Evolutionary conservation across 1,140 invertebrate genomes (phyloP).

Genomic region (Bombus haemorrhoidalis): DNA sequence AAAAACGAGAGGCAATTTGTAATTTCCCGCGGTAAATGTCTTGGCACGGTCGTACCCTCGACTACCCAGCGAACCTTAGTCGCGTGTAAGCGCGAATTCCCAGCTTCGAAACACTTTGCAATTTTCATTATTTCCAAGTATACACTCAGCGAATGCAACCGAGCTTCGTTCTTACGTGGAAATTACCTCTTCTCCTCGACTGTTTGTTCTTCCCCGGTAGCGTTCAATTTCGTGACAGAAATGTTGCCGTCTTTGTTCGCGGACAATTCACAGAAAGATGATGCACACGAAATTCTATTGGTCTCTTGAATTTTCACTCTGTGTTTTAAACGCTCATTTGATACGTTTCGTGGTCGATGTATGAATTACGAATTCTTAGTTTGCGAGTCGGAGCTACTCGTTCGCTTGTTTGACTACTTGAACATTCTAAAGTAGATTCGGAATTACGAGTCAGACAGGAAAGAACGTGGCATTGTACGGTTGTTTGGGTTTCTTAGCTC

Average conservation of each 20-base stretch:
- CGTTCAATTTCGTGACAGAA: slow-evolving; percentile 17
- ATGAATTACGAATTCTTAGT: too few relatives aligned
- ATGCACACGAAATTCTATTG: background rate
- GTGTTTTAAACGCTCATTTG: background rate
- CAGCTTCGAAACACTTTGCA: background rate
- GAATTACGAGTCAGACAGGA: too few relatives aligned
- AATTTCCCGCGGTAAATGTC: background rate
- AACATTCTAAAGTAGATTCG: too few relatives aligned
- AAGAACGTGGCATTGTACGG: too few relatives aligned
- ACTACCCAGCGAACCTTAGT: background rate
- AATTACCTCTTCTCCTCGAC: background rate
- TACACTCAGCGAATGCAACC: background rate
- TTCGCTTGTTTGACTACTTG: too few relatives aligned
- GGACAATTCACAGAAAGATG: background rate
- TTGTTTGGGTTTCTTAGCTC: too few relatives aligned
- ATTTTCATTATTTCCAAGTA: slow-evolving; percentile 44
- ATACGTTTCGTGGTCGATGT: too few relatives aligned
- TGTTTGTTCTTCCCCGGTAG: background rate
- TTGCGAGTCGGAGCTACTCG: too few relatives aligned
- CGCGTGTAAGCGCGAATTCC: slow-evolving; percentile 20
- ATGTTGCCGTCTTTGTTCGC: background rate
- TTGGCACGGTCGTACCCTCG: too few relatives aligned
- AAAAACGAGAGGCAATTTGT: slow-evolving; percentile 9
- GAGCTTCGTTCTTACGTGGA: slow-evolving; percentile 24
- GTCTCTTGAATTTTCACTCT: background rate